Conservation (phyloP, 2,888 invertebrate species). For the Sarcophaga carnaria region DNA sequence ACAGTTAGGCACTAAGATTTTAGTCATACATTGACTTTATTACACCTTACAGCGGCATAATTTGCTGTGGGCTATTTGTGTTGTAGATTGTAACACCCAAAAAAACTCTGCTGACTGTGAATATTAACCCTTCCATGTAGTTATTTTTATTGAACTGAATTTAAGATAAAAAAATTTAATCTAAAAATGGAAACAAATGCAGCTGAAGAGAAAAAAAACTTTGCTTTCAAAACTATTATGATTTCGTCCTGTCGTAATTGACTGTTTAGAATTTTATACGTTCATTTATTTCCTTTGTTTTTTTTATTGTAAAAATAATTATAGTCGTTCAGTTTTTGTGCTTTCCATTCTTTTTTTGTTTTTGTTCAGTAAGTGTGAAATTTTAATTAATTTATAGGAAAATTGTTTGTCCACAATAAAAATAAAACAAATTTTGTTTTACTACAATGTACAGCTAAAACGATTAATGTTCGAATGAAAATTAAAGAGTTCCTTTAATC, state of each 20-base stretch:
- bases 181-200: no score
- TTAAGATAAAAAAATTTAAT: no score
- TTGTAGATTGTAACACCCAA: background rate
- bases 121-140: no score
- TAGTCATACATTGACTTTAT: background rate
- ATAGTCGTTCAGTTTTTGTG: constrained; percentile 1
- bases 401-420: background rate
- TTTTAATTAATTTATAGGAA: constrained; percentile 25
- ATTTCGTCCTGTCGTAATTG: background rate
- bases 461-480: no score
- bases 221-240: background rate
- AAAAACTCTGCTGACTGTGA: no score
- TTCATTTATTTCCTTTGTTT: background rate
- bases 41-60: background rate
- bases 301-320: constrained; percentile 36
- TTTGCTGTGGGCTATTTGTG: background rate
- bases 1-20: background rate
- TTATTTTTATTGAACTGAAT: no score
- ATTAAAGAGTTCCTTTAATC: no score
- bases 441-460: no score
- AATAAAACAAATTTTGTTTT: no score
- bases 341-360: constrained; percentile 11
- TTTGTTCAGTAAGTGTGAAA: constrained; percentile 20
- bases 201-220: no score
- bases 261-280: background rate